phyloP scores from a whole-genome alignment of 2,113 vertebrate species.

The Dipodomys ordii region DNA sequence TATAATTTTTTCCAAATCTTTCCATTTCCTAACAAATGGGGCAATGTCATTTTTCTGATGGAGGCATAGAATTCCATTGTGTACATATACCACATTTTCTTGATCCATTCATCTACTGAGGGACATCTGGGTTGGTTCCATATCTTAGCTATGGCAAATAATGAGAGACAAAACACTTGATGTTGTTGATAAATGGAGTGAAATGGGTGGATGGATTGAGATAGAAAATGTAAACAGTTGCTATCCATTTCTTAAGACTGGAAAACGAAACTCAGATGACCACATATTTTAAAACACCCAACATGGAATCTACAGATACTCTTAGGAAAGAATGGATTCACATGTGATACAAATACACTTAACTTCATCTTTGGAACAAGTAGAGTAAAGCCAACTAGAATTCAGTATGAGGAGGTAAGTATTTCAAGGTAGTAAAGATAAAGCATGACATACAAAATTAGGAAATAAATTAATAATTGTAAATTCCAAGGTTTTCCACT shows the following conservation, averaged over 20 bases:
- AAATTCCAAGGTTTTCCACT: background rate
- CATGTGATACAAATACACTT: background rate
- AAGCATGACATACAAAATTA: background rate
- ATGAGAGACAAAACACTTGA: background rate
- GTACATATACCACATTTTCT: too few species aligned
- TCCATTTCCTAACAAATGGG: too few species aligned
- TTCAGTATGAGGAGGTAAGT: background rate
- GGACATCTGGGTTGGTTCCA: too few species aligned
- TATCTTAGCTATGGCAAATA: too few species aligned
- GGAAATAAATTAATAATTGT: background rate
- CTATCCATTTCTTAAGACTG: background rate
- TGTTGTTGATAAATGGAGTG: background rate
- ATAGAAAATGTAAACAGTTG: background rate
- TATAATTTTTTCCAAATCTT: too few species aligned
- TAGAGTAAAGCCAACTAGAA: background rate
- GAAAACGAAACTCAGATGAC: background rate
- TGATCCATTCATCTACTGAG: too few species aligned
- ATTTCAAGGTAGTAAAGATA: background rate
- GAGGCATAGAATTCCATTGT: too few species aligned
- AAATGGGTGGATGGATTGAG: background rate
- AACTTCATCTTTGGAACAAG: background rate
- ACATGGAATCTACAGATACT: background rate
- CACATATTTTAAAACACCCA: background rate
- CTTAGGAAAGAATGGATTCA: too few species aligned
- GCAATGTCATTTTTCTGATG: too few species aligned